Base-by-base conservation (phyloP, 1,140 invertebrate genomes). In the Tetragonula clypearis region DNA sequence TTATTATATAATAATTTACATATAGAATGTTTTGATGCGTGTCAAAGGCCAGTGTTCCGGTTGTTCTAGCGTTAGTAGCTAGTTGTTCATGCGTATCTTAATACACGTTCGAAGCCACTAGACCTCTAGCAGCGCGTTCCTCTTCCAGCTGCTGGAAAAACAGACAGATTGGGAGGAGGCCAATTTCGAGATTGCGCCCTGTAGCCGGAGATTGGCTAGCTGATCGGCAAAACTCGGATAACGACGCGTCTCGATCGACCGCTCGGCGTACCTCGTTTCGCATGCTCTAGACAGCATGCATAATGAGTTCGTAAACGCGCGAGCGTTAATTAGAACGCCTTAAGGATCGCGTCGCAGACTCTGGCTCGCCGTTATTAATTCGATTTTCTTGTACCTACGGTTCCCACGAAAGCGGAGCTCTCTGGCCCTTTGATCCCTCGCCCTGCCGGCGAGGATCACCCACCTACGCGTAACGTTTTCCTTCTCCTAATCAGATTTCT, bases 401-500 rank as follows among this genome's bases (percentile, higher is more conserved):
- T 82, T 83, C 79, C 55, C 26, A 19, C 41, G 65, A 60, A 85
- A 77, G 76, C 85, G 75, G 41, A 82, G 85, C 72, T n/a, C 41
- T 41, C 35, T 41, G 71, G 35, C 58, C 65, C 88, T 90, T 90
- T 90, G 89, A 90, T 90, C 88, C 79, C 41, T 49, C 41, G 41
- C 69, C 56, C 19, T 68, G 62, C 56, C 73, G 60, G 65, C 66
- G 41, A 65, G 82, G 55, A 89, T 81, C 78, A 82, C 79, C 66
- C 78, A 82, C 79, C 66, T 66, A 69, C 58, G 62, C 71, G 21
- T 17, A 82, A 66, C 60, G 81, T 75, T 86, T 81, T 75, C 81
- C 80, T 79, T 74, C 83, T 78, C 30, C 83, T 90, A 90, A 90
- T 90, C 86, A 82, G 84, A 56, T 90, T 90, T 90, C 79, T 62